Percentiles rank a stretch among this genome's conserved stretches.
Evolutionary conservation across 2,888 invertebrate species (phyloP).

Genomic region (Pristionchus entomophagus): DNA sequence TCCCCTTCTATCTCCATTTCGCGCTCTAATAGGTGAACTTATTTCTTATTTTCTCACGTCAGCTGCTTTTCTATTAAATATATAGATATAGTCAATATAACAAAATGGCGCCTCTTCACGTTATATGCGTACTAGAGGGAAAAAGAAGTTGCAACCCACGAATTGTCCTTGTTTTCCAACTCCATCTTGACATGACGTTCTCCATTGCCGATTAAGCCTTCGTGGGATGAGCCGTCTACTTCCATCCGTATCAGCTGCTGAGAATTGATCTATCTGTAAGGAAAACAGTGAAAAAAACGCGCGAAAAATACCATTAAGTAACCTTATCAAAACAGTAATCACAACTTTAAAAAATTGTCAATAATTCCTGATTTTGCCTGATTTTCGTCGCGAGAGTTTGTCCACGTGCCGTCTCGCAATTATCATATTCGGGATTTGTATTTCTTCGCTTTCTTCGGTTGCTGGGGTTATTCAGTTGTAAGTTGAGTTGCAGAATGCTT

Average conservation of each 20-base stretch:
- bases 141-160: not conserved
- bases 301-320: not conserved
- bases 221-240: not conserved
- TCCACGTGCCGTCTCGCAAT: not conserved
- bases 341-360: not conserved
- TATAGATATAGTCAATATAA: not conserved
- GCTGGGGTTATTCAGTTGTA: not conserved
- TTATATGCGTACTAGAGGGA: not conserved
- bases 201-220: not conserved
- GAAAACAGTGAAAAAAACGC: not conserved
- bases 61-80: not conserved
- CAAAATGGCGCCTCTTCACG: not conserved
- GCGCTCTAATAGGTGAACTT: too few relatives aligned
- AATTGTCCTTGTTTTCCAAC: not conserved
- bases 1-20: not conserved
- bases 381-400: too few relatives aligned
- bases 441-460: not conserved
- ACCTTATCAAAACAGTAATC: not conserved
- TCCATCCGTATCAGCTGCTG: not conserved
- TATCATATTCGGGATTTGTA: not conserved
- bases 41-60: not conserved
- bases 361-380: too few relatives aligned
- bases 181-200: not conserved
- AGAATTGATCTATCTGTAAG: not conserved
- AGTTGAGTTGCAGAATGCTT: conserved; percentile 1